Evolutionary conservation across 2,113 vertebrate species (phyloP).

Genomic region (Pseudorasbora parva): DNA sequence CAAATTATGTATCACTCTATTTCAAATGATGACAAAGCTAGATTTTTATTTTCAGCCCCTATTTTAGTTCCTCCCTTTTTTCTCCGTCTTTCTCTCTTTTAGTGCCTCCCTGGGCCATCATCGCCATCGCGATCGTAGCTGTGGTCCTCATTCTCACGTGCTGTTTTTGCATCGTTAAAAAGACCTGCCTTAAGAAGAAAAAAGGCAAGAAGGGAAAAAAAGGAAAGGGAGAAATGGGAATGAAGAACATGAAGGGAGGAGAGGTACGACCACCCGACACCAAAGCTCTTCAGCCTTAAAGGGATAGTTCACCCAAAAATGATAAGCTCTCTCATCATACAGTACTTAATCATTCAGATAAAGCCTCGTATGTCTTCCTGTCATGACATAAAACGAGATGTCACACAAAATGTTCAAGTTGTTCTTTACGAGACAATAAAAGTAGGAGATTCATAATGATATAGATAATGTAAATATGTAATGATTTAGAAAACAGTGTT

Average conservation of each 20-base stretch:
- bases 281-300: not conserved
- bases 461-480: too few species aligned
- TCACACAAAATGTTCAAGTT: not conserved
- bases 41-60: slow-evolving; percentile 55
- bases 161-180: slow-evolving; percentile 99
- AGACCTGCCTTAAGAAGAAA: slow-evolving; percentile 98
- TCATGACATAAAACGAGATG: not conserved
- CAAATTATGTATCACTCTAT: too few species aligned
- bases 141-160: slow-evolving; percentile 93
- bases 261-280: slow-evolving; percentile 71
- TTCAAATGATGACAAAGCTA: slow-evolving; percentile 53
- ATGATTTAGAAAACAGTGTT: not conserved
- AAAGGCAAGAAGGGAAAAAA: slow-evolving; percentile 98
- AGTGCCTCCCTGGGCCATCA: slow-evolving; percentile 96
- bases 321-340: not conserved
- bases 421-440: not conserved
- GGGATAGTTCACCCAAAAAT: slow-evolving; percentile 21
- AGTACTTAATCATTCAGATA: not conserved
- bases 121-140: slow-evolving; percentile 90
- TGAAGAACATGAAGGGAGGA: slow-evolving; percentile 95
- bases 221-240: slow-evolving; percentile 94
- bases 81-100: slow-evolving; percentile 56
- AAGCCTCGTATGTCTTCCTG: not conserved
- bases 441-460: not conserved
- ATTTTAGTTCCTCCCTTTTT: slow-evolving; percentile 60